phyloP scores from a whole-genome alignment of 2,113 vertebrate genomes.

The Embiotoca jacksoni region DNA sequence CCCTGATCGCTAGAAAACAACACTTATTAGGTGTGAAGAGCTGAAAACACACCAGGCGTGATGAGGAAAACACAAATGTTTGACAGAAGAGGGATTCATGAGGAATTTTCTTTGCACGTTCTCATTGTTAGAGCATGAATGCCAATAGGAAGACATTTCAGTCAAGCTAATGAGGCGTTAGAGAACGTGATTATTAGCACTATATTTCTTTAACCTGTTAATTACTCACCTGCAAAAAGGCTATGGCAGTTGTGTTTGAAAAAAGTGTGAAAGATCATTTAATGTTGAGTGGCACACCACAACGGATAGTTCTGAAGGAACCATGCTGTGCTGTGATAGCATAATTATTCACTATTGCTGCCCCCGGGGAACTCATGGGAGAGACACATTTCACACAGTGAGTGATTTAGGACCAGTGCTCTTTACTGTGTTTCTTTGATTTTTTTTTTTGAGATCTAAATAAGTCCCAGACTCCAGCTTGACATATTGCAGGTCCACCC shows the following conservation, averaged over 20 bases:
- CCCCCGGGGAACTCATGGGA: slow-evolving; percentile 12
- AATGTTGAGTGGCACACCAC: slow-evolving; percentile 6
- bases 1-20: slow-evolving; percentile 47
- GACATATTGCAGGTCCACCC: slow-evolving; percentile 52
- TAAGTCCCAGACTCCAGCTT: slow-evolving; percentile 39
- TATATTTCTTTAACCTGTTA: slow-evolving; percentile 44
- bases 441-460: slow-evolving; percentile 58
- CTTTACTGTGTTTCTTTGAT: slow-evolving; percentile 9
- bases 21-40: slow-evolving; percentile 22
- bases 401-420: background rate
- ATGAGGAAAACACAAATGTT: slow-evolving; percentile 24
- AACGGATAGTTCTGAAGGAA: slow-evolving; percentile 8
- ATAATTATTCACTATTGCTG: background rate
- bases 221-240: slow-evolving; percentile 26
- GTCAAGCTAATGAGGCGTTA: slow-evolving; percentile 40
- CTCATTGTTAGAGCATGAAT: background rate
- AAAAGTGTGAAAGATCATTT: slow-evolving; percentile 2
- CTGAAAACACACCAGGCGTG: slow-evolving; percentile 22
- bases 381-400: slow-evolving; percentile 24
- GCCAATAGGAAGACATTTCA: slow-evolving; percentile 15
- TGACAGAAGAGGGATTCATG: slow-evolving; percentile 15
- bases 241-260: background rate
- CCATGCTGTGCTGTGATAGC: background rate
- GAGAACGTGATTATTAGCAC: slow-evolving; percentile 42
- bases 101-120: background rate